Conservation (phyloP, 2,113 vertebrate genomes). For the Zapus hudsonius region DNA sequence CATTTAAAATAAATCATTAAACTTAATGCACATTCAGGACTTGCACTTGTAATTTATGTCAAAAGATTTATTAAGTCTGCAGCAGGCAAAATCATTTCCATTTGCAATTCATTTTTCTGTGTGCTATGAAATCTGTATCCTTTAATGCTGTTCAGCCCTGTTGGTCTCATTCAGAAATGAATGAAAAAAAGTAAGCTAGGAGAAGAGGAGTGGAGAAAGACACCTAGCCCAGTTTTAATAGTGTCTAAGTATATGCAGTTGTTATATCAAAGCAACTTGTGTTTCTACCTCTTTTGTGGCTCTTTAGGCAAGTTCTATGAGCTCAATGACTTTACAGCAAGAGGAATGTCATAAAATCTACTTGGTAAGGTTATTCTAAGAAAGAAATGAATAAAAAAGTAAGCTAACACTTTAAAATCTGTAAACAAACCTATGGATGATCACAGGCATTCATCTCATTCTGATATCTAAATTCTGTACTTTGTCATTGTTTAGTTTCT, state of each 20-base stretch:
- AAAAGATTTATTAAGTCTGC: constrained; percentile 50
- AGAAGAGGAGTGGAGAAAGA: background rate
- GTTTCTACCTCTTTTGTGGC: background rate
- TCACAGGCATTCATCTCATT: background rate
- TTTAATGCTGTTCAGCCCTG: background rate
- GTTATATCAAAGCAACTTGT: background rate
- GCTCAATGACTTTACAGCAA: background rate
- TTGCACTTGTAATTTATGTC: constrained; percentile 56
- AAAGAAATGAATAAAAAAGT: background rate
- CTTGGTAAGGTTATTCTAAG: background rate
- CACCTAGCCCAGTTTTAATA: background rate
- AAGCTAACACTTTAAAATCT: background rate
- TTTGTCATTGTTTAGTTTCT: background rate
- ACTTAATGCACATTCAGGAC: constrained; percentile 64
- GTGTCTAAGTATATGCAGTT: background rate
- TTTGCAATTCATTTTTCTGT: constrained; percentile 33
- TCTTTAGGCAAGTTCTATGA: background rate
- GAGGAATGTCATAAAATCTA: background rate
- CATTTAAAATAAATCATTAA: constrained; percentile 64
- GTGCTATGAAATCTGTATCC: background rate
- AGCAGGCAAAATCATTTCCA: constrained; percentile 53
- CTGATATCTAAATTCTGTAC: background rate
- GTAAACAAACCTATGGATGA: background rate
- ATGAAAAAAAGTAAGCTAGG: background rate
- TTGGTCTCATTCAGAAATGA: background rate